Base-by-base conservation (phyloP, 1,140 invertebrate genomes). In the Matsumurasca onukii region DNA sequence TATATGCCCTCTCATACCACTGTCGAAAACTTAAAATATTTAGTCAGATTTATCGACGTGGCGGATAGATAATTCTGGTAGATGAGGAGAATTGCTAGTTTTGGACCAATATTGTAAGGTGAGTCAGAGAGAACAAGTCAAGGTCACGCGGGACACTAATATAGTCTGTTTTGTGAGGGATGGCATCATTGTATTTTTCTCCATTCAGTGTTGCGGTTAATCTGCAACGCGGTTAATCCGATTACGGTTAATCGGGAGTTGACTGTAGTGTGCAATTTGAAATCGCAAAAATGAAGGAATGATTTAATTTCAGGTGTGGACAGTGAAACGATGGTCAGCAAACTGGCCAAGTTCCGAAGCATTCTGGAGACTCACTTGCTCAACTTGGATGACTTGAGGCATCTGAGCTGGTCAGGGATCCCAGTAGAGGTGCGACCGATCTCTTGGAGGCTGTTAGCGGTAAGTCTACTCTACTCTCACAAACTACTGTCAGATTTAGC, bases 401-500 rank as follows among this genome's bases (percentile, higher is more conserved):
- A 94, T 73, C 80, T 97, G 0, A 96, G 94, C 74, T 99, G 97
- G 95, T 96, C 94, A 68, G 97, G 97, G 3, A 89, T 98, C 72
- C 95, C 96, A 48, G 86, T 89, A 20, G 89, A 90, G 82, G 89
- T 97, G 62, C 84, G 89, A 70, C 87, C 88, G 2, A 83, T 87
- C 48, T 84, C 87, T 2, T 93, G 91, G 91, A 86, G 89, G 80
- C 79, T 92, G 70, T 81, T 93, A 69, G 88, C 88, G 69, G 89
- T 90, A 82, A 83, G 83, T 82, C 68, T 30, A 15, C 52, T 59
- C 34, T 39, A 17, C 5, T 5, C 5, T 9, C 34, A 17, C 34
- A 17, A 9, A 39, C 5, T 39, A 39, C 5, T 39, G 34, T 17
- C 34, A n/a, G n/a, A n/a, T n/a, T n/a, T n/a, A n/a, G n/a, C n/a